Base-by-base conservation (phyloP, 2,797 vertebrate species). In the Tangara arthus region DNA sequence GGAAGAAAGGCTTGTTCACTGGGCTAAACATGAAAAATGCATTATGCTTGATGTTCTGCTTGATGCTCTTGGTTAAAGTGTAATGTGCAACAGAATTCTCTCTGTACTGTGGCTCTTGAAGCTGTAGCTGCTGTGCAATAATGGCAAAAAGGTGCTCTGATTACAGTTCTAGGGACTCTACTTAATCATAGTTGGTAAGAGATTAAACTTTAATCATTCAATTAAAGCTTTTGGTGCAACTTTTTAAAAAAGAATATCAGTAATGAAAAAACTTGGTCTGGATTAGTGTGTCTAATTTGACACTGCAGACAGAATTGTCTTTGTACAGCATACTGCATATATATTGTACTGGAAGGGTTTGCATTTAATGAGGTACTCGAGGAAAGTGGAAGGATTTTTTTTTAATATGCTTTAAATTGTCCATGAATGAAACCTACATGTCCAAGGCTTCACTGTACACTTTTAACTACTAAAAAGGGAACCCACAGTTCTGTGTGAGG, bases 1-100 rank as follows among this genome's bases (percentile, higher is more conserved):
- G 65, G 83, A 18, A 91, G 60, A 89, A 96, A 94, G 79, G 47
- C 86, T 93, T 96, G 68, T 97, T 97, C 90, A 80, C 73, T 87
- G 76, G 56, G 69, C 66, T 93, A 83, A 97, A 94, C 46, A 47
- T 78, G 89, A 94, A 93, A 97, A 96, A 91, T 87, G 75, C 73
- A 96, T 86, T 69, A 56, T 90, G 34, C 66, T 85, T 61, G n/a
- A 68, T 89, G 66, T 93, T 95, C 91, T 93, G 64, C 65, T 53
- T 96, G 78, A 77, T 94, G 26, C 87, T 95, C 78, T 87, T 91
- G 50, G 82, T 83, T 75, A 60, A 84, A 92, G 30, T 80, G 59
- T 89, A 92, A 95, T 61, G 64, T 42, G 52, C 17, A 75, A 55
- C 69, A 79, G 44, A 66, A 52, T 75, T 82, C 47, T 82, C 41